Base-by-base conservation (phyloP, 2,888 invertebrate species). In the Automeris io region DNA sequence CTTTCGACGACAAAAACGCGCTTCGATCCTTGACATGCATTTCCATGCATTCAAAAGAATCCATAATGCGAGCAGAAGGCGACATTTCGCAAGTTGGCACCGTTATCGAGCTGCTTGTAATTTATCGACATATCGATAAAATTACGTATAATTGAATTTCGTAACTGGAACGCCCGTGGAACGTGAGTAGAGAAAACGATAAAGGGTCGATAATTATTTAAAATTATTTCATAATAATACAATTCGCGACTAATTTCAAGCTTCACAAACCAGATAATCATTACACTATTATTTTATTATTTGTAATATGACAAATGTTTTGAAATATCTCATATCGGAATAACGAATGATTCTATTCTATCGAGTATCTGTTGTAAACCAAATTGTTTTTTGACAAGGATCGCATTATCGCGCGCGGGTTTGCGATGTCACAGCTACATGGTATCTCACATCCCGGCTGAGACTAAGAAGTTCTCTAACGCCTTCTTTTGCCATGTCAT, bases 1-100 rank as follows among this genome's bases (percentile, higher is more conserved):
- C 8, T n/a, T 16, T 29, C 16, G n/a, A n/a, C n/a, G 13, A n/a
- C 8, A 29, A 29, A 47, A 32, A 48, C 46, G 47, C 56, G 46
- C 59, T 29, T 37, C 40, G 40, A 56, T 54, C 79, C 79, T 79
- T 79, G 79, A 77, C 79, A 79, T 63, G 64, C 54, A 59, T 58
- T 60, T 41, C 54, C 77, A 79, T 63, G 64, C 55, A 59, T 58
- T 59, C 42, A 55, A 63, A 57, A 61, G 57, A 57, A 59, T 59
- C 52, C 53, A 59, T 45, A 49, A 58, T 55, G 51, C 44, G 45
- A 49, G 53, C 46, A 59, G 49, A 55, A 52, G 50, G 47, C 44
- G 45, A 47, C 43, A 61, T 79, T 75, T 74, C 70, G 64, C 58
- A 79, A 79, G 33, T 36, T 45, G 13, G 33, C 21, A 36, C 45